phyloP scores from a whole-genome alignment of 2,888 invertebrate genomes.

The Toxonevra muliebris region DNA sequence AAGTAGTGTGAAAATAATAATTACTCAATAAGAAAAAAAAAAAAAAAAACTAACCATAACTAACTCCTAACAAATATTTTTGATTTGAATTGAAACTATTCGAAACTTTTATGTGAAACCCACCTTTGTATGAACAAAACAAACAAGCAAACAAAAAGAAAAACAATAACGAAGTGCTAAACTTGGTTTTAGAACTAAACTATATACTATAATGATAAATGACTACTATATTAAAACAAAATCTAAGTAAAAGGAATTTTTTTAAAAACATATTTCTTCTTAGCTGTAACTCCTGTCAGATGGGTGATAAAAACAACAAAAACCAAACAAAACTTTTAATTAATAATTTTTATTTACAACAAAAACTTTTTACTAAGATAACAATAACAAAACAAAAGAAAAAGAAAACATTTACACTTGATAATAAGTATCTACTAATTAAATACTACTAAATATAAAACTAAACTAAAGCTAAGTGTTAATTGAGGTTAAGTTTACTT shows the following conservation, averaged over 20 bases:
- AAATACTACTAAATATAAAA: too few species aligned
- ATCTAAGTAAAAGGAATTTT: too few species aligned
- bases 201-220: not conserved
- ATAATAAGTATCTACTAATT: too few species aligned
- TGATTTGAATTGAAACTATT: slow-evolving; percentile 8
- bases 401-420: too few species aligned
- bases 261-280: slow-evolving; percentile 11
- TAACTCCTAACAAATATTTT: slow-evolving; percentile 11
- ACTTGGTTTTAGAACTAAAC: slow-evolving; percentile 16
- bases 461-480: too few species aligned
- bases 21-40: slow-evolving; percentile 10
- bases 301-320: slow-evolving; percentile 56
- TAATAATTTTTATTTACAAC: not conserved
- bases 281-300: slow-evolving; percentile 65
- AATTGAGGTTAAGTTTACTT: too few species aligned
- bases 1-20: slow-evolving; percentile 18
- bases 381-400: too few species aligned
- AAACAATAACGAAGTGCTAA: slow-evolving; percentile 46
- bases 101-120: slow-evolving; percentile 37
- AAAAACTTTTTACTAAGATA: too few species aligned
- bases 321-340: not conserved
- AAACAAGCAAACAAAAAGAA: too few species aligned
- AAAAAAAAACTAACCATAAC: not conserved
- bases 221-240: not conserved
- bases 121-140: too few species aligned